Evolutionary conservation across 1,140 invertebrate species (phyloP), one percentile per base, ranked within the genome.

Genomic region (Psilanteris sp.): DNA sequence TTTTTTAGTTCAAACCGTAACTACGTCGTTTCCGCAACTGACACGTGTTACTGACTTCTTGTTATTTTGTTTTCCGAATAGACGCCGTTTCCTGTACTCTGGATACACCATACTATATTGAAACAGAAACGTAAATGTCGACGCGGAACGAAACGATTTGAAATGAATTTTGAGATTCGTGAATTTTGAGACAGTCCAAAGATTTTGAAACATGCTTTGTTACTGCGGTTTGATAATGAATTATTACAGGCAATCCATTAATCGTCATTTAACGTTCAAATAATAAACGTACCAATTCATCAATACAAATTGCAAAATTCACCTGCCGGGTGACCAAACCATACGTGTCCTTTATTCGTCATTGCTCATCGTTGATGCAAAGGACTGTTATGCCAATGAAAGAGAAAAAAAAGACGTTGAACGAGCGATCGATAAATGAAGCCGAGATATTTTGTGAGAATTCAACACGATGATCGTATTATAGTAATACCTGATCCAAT

Each of bases 401-500:
- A 13, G 27, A 48, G 29, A 48, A 24, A 16, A 16, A 34, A 46
- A 10, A 20, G 34, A 48, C 18, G 26, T 54, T 48, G 61, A 66
- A 31, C 13, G 22, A 15, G 27, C 18, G 62, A 41, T 55, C 34
- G 44, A 68, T 77, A 67, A 77, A 73, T 36, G 26, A 31, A 34
- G 11, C 32, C 15, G 27, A 71, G 52, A 22, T 46, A 36, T 68
- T 55, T 26, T 62, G 67, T 55, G 22, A 55, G 48, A 39, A 67
- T 39, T 62, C 20, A 36, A 50, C 39, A 14, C 39, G 18, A 34
- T 27, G 70, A 73, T 68, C 64, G 7, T 27, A 15, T 73, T 54
- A 61, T 54, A 68, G 73, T 59, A 78, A 73, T 64, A 70, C 50
- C 44, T 18, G 57, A 59, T 73, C 57, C 54, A 54, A 62, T 66